Evolutionary conservation across 2,797 vertebrate species (phyloP).

Genomic region (Myotis myotis): DNA sequence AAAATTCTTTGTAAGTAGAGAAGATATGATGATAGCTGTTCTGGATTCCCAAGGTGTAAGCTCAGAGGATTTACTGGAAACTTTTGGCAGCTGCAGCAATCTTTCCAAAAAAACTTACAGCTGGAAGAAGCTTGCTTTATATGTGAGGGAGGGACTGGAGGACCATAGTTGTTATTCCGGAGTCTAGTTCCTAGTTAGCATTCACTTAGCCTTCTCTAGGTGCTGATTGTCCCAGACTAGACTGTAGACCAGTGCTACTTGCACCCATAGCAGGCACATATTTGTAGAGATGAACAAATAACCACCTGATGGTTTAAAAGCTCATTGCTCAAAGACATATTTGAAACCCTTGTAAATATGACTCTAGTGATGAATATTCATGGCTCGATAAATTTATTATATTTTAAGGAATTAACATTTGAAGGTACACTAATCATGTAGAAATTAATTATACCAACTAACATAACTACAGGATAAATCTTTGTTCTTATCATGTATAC

Average conservation of each 20-base stretch:
- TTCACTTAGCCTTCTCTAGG: neutral
- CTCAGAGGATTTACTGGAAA: neutral
- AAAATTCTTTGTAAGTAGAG: neutral
- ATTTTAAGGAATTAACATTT: conserved; percentile 37
- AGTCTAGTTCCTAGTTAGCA: neutral
- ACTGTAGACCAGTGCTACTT: neutral
- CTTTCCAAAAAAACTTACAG: neutral
- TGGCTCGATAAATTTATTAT: conserved; percentile 20
- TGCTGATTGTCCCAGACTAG: neutral
- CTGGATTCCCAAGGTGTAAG: neutral
- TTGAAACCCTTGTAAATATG: neutral
- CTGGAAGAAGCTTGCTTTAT: neutral
- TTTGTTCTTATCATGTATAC: neutral
- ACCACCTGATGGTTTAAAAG: neutral
- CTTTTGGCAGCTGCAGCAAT: neutral
- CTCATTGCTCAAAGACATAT: neutral
- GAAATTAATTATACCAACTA: neutral
- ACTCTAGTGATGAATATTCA: neutral
- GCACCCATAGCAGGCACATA: neutral
- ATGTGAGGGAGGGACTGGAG: neutral
- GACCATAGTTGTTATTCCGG: neutral
- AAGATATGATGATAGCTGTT: neutral
- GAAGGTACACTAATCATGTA: neutral
- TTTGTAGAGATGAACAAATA: neutral
- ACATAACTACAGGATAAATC: neutral